Conservation (phyloP, 2,797 vertebrate genomes). For the Chelon auratus region DNA sequence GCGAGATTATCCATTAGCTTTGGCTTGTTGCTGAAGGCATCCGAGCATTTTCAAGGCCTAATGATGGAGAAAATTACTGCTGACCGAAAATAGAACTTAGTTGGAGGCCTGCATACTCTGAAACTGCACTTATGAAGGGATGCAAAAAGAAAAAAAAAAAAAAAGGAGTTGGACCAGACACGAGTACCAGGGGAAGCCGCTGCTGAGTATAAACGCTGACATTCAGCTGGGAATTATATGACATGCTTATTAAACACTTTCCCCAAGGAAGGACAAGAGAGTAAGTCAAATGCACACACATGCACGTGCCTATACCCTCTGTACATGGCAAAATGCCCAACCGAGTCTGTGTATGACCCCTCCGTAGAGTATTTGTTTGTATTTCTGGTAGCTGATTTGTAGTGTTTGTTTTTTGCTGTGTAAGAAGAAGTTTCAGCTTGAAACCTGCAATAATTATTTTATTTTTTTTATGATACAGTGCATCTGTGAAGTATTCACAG, state of each 20-base stretch:
- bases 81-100: neutral
- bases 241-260: conserved; percentile 31
- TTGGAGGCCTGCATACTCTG: neutral
- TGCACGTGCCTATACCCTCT: neutral
- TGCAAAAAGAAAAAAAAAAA: neutral
- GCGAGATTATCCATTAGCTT: neutral
- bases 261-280: conserved; percentile 18
- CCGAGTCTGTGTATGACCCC: no score
- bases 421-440: no score
- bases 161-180: conserved; percentile 11
- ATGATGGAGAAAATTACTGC: neutral
- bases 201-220: conserved; percentile 9
- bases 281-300: neutral
- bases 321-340: neutral
- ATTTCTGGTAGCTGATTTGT: no score
- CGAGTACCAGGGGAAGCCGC: neutral
- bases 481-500: no score
- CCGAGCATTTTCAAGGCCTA: neutral
- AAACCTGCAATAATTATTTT: no score
- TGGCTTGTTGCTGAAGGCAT: neutral
- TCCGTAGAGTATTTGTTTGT: no score
- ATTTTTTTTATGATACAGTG: no score
- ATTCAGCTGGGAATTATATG: conserved; percentile 19
- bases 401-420: no score
- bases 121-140: neutral